Evolutionary conservation across 2,113 vertebrate species (phyloP).

Genomic region (Chaenogobius annularis): DNA sequence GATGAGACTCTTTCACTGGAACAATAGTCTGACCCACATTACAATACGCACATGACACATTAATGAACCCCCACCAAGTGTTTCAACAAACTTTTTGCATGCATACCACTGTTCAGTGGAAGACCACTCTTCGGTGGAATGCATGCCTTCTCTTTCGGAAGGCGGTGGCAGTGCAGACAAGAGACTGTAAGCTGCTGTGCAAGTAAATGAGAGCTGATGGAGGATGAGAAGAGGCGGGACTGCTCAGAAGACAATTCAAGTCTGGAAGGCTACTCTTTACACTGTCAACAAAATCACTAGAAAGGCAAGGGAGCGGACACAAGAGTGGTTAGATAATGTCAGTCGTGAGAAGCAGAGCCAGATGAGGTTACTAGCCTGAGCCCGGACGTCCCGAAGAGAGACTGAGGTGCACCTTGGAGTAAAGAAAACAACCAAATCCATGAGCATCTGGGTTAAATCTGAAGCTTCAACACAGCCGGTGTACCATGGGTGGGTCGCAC

Average conservation of each 20-base stretch:
- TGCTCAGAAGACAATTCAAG: conserved; percentile 32
- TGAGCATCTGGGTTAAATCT: conserved; percentile 39
- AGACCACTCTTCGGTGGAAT: too few relatives aligned
- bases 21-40: conserved; percentile 50
- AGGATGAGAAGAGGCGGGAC: conserved; percentile 31
- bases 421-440: background rate
- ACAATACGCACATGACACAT: conserved; percentile 30
- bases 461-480: conserved; percentile 36
- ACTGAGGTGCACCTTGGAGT: conserved; percentile 45
- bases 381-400: conserved; percentile 29
- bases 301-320: conserved; percentile 19
- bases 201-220: conserved; percentile 35
- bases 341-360: conserved; percentile 28
- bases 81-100: conserved; percentile 5
- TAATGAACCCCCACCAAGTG: conserved; percentile 10
- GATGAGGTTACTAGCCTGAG: conserved; percentile 7
- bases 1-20: conserved; percentile 52
- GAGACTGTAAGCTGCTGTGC: conserved; percentile 32
- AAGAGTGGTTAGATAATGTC: background rate
- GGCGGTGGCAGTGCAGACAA: conserved; percentile 21
- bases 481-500: conserved; percentile 72
- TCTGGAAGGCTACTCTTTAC: conserved; percentile 35
- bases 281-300: conserved; percentile 25
- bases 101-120: conserved; percentile 3
- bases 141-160: conserved; percentile 16